phyloP scores from a whole-genome alignment of 2,797 vertebrate genomes.

The Pipistrellus nathusii region DNA sequence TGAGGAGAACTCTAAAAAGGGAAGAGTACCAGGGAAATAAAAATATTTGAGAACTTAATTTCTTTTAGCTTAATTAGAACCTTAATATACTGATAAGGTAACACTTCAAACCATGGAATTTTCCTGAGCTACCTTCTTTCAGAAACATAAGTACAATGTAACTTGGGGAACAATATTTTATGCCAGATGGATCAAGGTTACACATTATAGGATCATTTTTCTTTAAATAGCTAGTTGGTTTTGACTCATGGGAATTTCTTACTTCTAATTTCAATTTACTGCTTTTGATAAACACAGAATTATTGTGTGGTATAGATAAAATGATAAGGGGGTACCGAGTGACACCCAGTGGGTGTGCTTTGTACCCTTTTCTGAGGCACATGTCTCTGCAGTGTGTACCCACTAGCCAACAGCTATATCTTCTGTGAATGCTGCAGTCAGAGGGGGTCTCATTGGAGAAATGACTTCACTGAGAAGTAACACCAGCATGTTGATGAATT shows the following conservation, averaged over 20 bases:
- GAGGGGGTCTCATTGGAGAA: neutral
- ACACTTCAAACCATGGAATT: slow-evolving; percentile 12
- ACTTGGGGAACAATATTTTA: neutral
- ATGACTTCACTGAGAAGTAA: neutral
- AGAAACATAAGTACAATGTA: slow-evolving; percentile 50
- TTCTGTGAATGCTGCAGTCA: neutral
- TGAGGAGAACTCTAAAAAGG: neutral
- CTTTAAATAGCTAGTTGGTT: neutral
- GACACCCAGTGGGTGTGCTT: neutral
- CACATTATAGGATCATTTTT: neutral
- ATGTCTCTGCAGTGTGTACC: neutral
- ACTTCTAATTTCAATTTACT: neutral
- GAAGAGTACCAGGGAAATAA: slow-evolving; percentile 12
- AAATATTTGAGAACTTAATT: neutral
- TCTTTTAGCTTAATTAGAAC: neutral
- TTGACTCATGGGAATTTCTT: slow-evolving; percentile 13
- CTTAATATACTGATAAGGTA: neutral
- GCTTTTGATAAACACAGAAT: neutral
- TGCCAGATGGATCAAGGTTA: neutral
- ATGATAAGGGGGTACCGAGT: neutral
- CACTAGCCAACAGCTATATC: neutral
- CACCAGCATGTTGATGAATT: neutral
- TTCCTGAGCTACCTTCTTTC: neutral
- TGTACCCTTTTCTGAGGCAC: neutral
- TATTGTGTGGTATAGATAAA: neutral